These are phyloP conservation scores for Aythya fuligula DNA, from an alignment of 2,797 vertebrate genomes.

Conservation along the genomic window DNA sequence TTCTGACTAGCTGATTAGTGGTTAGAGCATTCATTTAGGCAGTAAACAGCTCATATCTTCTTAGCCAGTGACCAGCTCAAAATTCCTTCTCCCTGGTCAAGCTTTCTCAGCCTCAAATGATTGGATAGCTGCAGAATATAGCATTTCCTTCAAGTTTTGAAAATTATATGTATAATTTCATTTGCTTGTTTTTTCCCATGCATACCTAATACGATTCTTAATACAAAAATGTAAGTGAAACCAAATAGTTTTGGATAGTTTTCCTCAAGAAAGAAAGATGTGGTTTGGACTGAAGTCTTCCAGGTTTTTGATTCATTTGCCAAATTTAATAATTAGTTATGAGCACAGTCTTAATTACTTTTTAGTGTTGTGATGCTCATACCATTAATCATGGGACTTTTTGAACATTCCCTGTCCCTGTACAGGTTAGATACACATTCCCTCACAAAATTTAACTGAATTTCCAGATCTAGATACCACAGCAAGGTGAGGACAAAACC, in stretches of 20 bases:
- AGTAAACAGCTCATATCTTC: neutral
- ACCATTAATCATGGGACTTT: neutral
- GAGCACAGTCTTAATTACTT: neutral
- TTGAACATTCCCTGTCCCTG: neutral
- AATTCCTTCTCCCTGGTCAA: neutral
- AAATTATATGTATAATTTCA: neutral
- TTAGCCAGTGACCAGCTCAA: neutral
- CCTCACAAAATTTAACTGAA: neutral
- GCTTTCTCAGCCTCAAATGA: neutral
- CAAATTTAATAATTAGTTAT: neutral
- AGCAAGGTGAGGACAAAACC: neutral
- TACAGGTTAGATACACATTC: neutral
- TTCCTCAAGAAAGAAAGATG: neutral
- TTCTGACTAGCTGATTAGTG: neutral
- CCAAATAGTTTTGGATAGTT: neutral
- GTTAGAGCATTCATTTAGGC: neutral
- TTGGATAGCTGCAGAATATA: neutral
- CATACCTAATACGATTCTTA: neutral
- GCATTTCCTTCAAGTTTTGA: neutral
- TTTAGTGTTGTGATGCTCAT: neutral
- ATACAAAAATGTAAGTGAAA: neutral
- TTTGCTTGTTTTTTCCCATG: neutral
- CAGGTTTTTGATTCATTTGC: neutral
- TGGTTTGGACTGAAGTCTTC: neutral
- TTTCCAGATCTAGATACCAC: neutral